These are phyloP conservation scores for Mobula hypostoma DNA, from an alignment of 2,113 vertebrate genomes.

Conservation along the genomic window DNA sequence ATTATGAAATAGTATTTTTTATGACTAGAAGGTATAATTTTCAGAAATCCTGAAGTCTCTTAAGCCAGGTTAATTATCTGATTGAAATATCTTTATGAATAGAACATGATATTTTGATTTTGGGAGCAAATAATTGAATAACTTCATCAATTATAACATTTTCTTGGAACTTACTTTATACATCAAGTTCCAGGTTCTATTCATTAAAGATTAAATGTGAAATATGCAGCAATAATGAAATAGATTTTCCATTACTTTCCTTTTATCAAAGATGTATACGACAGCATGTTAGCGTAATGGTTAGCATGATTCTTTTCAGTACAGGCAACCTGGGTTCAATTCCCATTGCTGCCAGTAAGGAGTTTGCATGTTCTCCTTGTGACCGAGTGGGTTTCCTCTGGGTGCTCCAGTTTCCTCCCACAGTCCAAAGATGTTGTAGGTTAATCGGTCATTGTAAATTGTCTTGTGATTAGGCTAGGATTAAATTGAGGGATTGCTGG, in stretches of 20 bases:
- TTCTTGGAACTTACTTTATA: background rate
- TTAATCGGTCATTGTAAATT: too few species aligned
- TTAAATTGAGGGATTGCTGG: too few species aligned
- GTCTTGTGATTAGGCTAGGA: too few species aligned
- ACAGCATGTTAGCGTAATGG: too few species aligned
- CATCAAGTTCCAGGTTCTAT: background rate
- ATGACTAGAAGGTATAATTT: background rate
- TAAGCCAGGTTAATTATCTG: background rate
- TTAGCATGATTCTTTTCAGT: too few species aligned
- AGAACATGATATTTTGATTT: background rate
- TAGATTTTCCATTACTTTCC: background rate
- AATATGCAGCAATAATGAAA: background rate
- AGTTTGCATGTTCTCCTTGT: too few species aligned
- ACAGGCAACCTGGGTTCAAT: too few species aligned
- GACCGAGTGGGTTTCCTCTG: too few species aligned
- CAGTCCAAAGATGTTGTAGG: too few species aligned
- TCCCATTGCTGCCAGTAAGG: too few species aligned
- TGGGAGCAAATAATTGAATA: background rate
- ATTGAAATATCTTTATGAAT: background rate
- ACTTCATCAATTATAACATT: background rate
- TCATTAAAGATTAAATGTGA: background rate
- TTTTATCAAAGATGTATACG: background rate
- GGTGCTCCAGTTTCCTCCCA: too few species aligned
- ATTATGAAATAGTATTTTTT: background rate
- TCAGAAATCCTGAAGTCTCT: background rate